These are phyloP conservation scores for Struthidea cinerea DNA, from an alignment of 2,113 vertebrate genomes.

Conservation along the genomic window DNA sequence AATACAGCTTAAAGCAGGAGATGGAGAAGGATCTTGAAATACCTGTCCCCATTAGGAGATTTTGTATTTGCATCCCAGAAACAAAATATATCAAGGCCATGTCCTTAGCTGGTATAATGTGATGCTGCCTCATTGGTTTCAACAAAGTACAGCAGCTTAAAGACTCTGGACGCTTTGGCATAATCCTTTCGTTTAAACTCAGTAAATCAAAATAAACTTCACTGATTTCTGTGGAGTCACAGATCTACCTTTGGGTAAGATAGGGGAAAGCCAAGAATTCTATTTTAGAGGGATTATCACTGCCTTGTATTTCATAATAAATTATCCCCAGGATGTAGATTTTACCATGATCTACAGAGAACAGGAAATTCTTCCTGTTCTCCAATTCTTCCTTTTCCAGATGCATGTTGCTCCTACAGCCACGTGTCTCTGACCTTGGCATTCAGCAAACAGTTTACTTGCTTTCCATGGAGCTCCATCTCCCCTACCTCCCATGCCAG, in stretches of 20 bases:
- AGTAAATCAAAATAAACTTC: neutral
- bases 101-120: neutral
- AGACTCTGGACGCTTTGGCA: neutral
- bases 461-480: neutral
- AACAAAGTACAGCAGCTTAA: neutral
- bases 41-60: neutral
- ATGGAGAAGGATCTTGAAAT: neutral
- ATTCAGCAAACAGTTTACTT: fast-evolving
- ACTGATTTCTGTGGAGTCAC: neutral
- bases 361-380: neutral
- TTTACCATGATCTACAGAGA: neutral
- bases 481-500: neutral
- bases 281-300: neutral
- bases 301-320: neutral
- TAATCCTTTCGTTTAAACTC: neutral
- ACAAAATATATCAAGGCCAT: neutral
- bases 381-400: neutral
- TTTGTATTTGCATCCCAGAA: neutral
- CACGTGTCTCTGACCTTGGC: fast-evolving
- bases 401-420: fast-evolving
- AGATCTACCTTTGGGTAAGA: neutral
- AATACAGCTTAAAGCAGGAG: neutral
- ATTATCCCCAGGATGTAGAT: neutral
- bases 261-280: neutral
- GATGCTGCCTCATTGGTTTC: neutral